Conservation (phyloP, 2,113 vertebrate species). For the Baryphthengus martii region DNA sequence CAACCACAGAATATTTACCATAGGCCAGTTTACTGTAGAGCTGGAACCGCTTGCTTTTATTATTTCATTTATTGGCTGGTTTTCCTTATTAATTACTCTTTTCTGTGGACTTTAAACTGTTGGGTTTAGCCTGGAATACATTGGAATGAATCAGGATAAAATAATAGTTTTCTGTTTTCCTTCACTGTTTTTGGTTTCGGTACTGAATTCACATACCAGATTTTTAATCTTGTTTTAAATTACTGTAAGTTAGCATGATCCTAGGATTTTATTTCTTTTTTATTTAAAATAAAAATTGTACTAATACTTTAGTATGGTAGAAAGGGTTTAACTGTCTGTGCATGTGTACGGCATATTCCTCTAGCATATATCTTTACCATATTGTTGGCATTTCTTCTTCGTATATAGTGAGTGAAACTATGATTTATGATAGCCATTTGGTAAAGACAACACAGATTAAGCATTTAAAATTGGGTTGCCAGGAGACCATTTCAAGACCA, state of each 20-base stretch:
- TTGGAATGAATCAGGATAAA: not conserved
- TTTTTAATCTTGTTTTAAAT: not conserved
- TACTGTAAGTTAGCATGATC: not conserved
- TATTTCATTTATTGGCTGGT: not conserved
- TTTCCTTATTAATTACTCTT: constrained; percentile 1
- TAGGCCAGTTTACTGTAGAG: not conserved
- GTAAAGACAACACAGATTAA: constrained; percentile 62
- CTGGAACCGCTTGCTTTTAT: not conserved
- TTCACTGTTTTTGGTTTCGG: not conserved
- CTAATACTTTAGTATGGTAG: not conserved
- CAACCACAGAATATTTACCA: not conserved
- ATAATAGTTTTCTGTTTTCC: not conserved
- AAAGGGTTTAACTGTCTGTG: not conserved
- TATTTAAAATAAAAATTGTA: not conserved
- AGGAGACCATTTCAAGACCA: constrained; percentile 41
- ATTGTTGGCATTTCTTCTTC: constrained; percentile 1
- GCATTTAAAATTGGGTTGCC: constrained; percentile 27
- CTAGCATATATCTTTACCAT: constrained; percentile 26
- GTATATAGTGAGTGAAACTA: constrained; percentile 11
- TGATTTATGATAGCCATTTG: constrained; percentile 56
- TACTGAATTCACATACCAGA: not conserved
- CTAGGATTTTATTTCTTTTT: not conserved
- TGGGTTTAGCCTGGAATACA: not conserved
- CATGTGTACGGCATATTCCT: not conserved
- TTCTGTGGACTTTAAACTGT: not conserved